Base-by-base conservation (phyloP, 1,140 invertebrate genomes). In the Microplitis demolitor region DNA sequence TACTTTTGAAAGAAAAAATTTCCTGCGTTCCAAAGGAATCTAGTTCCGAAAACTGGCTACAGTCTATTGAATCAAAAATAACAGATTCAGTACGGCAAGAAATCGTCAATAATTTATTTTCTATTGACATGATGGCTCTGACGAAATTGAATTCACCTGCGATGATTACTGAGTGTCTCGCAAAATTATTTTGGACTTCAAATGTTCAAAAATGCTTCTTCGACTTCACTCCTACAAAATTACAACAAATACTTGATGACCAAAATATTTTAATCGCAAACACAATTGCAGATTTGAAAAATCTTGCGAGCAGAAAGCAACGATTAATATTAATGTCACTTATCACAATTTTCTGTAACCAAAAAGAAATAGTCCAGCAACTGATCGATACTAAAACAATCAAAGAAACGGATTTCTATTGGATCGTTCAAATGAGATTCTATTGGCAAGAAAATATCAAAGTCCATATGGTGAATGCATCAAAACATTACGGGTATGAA, bases 391-490 rank as follows among this genome's bases (percentile, higher is more conserved):
- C 88, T 37, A 85, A 89, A 24, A 78, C 89, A 4, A 72, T 77
- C 14, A 78, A 75, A 63, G 84, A 90, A 0, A 88, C 87, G 3
- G 95, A 97, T 80, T 97, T 97, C 86, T 93, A 96, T 82, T 98
- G 96, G 96, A 89, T 94, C 78, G 93, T 94, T 77, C 96, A 97
- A 84, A 91, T 94, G 6, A 89, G 95, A 54, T 96, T 97, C 84
- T 97, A 97, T 83, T 96, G 93, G 80, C 86, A 91, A 60, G 92
- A 54, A 14, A 90, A 92, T 71, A 91, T 93, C 31, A 80, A 90
- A 67, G 92, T 97, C 4, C 90, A 89, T 35, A 95, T 87, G 91
- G 95, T 60, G 89, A 93, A 87, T 94, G 95, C 82, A 84, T 90
- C 31, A 93, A 95, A 88, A 92, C 94, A 88, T 85, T 91, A 80